phyloP scores from a whole-genome alignment of 2,888 invertebrate species.

The Drosophila borealis region DNA sequence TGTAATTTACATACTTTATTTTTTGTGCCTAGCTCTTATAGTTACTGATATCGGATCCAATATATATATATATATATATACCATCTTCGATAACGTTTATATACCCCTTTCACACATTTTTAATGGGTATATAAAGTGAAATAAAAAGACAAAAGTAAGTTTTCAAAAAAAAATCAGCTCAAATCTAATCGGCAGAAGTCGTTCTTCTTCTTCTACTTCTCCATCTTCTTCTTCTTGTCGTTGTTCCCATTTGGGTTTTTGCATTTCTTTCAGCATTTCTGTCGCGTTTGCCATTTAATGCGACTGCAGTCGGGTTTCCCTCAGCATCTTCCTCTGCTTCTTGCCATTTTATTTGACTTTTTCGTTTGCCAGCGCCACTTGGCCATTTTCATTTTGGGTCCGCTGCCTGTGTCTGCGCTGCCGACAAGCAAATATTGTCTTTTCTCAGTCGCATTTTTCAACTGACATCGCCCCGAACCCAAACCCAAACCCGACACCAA shows the following conservation, averaged over 20 bases:
- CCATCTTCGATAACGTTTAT: neutral
- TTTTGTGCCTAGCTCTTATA: no score
- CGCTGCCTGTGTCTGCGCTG: slow-evolving; percentile 38
- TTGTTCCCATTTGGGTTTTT: slow-evolving; percentile 23
- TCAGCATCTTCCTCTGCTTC: slow-evolving; percentile 10
- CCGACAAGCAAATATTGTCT: slow-evolving; percentile 76
- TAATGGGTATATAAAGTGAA: slow-evolving; percentile 8
- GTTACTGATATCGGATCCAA: no score
- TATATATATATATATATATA: neutral
- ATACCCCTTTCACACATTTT: neutral
- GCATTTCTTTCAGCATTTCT: slow-evolving; percentile 31
- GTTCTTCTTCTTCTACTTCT: slow-evolving; percentile 2
- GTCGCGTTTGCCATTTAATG: slow-evolving; percentile 58
- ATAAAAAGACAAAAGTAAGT: neutral
- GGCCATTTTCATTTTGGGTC: slow-evolving; percentile 61
- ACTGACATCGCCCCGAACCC: slow-evolving; percentile 34
- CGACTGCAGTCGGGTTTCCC: slow-evolving; percentile 42
- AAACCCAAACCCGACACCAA: neutral
- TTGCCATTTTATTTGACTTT: slow-evolving; percentile 57
- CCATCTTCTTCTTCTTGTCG: neutral
- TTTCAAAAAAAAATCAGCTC: slow-evolving; percentile 18
- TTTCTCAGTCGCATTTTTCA: slow-evolving; percentile 70
- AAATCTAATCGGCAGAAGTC: slow-evolving; percentile 57
- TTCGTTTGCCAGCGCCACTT: slow-evolving; percentile 39
- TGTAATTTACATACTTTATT: neutral